phyloP scores from a whole-genome alignment of 1,140 invertebrate species.

The Mesaphorura yosii region DNA sequence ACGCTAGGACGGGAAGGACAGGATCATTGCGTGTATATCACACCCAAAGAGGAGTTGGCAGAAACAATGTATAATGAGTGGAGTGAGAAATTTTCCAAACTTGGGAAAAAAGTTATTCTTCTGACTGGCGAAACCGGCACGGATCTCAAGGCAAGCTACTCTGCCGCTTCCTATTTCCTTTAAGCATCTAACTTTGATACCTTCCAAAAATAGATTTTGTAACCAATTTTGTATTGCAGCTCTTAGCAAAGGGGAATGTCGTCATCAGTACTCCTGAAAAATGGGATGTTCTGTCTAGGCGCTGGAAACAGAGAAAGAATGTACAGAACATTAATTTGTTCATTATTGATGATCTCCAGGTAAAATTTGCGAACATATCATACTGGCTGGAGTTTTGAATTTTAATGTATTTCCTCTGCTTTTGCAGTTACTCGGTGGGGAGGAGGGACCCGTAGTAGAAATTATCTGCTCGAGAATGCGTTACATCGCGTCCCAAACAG shows the following conservation, averaged over 20 bases:
- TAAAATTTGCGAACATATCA: slow-evolving; percentile 35
- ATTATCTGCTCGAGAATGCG: slow-evolving; percentile 94
- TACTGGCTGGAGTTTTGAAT: too few relatives aligned
- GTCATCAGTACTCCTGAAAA: slow-evolving; percentile 95
- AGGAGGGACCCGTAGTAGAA: slow-evolving; percentile 87
- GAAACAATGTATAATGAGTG: slow-evolving; percentile 85
- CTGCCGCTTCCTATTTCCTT: slow-evolving; percentile 37
- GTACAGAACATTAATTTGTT: slow-evolving; percentile 95
- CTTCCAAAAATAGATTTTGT: too few relatives aligned
- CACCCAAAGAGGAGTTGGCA: slow-evolving; percentile 81
- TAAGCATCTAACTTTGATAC: too few relatives aligned
- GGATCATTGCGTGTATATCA: slow-evolving; percentile 75
- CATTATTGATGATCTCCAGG: slow-evolving; percentile 94
- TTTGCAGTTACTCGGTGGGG: slow-evolving; percentile 57
- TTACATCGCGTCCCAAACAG: slow-evolving; percentile 94
- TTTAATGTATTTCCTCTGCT: slow-evolving; percentile 1
- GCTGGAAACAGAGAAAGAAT: slow-evolving; percentile 98
- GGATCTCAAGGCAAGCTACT: too few relatives aligned
- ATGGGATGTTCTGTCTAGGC: slow-evolving; percentile 94
- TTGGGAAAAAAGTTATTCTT: slow-evolving; percentile 80
- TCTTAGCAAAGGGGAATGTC: slow-evolving; percentile 77
- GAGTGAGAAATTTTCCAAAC: slow-evolving; percentile 71
- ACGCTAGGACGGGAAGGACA: slow-evolving; percentile 48
- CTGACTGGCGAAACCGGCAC: slow-evolving; percentile 97
- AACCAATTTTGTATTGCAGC: too few relatives aligned